A percentile compares a stretch with the other conserved stretches of the same genome.
Conservation (phyloP, 2,113 vertebrate species). For the Podiceps cristatus region DNA sequence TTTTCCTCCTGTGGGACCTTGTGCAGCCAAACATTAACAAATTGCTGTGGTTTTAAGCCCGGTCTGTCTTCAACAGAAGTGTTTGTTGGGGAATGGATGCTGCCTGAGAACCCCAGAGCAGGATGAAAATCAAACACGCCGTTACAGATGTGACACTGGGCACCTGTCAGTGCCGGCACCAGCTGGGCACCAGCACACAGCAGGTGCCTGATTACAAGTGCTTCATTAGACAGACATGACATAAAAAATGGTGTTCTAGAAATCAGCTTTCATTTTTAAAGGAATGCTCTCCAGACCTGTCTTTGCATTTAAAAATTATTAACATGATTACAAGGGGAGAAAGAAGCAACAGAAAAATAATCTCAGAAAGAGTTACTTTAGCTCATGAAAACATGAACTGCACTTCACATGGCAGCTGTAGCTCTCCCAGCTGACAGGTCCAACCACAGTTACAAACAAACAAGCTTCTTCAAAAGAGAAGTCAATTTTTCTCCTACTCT, state of each 20-base stretch:
- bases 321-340: background rate
- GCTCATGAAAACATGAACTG: accelerated
- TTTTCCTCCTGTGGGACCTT: background rate
- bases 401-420: accelerated
- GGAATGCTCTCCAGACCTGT: background rate
- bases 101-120: background rate
- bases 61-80: accelerated
- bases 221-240: too few relatives aligned
- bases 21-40: too few relatives aligned
- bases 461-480: background rate
- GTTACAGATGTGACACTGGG: background rate
- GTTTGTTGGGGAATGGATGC: accelerated
- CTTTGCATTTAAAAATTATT: background rate
- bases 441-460: background rate
- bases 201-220: too few relatives aligned
- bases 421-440: background rate
- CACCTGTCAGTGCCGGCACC: background rate
- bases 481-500: background rate
- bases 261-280: background rate
- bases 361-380: background rate
- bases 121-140: accelerated
- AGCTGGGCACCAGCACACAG: background rate
- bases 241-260: background rate
- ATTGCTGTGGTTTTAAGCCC: background rate
- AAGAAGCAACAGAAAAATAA: background rate